These are phyloP conservation scores for Ptilorrhoa leucosticta DNA, from an alignment of 2,113 vertebrate species.

Conservation along the genomic window DNA sequence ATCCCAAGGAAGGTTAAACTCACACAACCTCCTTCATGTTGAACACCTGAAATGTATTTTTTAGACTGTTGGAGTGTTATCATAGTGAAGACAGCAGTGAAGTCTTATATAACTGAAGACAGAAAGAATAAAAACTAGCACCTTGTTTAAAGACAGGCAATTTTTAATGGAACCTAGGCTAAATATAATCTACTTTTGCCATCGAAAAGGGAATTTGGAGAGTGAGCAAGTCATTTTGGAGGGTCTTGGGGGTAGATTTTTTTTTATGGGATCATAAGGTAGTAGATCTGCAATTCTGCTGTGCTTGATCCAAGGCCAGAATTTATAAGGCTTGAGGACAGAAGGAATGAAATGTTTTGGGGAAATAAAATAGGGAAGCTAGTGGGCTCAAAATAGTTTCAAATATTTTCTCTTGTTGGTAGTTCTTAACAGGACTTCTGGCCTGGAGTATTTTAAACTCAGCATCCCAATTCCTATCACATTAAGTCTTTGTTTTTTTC, in stretches of 20 bases:
- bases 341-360: neutral
- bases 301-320: neutral
- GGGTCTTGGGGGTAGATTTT: neutral
- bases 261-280: neutral
- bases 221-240: neutral
- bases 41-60: constrained; percentile 79
- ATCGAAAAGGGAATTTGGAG: neutral
- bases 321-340: neutral
- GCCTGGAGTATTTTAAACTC: neutral
- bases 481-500: neutral
- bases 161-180: constrained; percentile 35
- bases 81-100: constrained; percentile 70
- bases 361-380: neutral
- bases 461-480: neutral
- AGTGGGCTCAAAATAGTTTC: neutral
- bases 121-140: constrained; percentile 61
- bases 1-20: constrained; percentile 81
- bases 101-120: constrained; percentile 77
- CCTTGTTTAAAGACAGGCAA: constrained; percentile 52
- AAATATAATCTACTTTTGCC: constrained; percentile 39
- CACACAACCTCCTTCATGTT: constrained; percentile 81
- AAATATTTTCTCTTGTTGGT: neutral
- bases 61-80: constrained; percentile 71
- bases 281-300: neutral
- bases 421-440: neutral